Percentiles rank a stretch among this genome's conserved stretches.
Evolutionary conservation across 1,140 invertebrate species (phyloP).

Genomic region (Cylas formicarius): DNA sequence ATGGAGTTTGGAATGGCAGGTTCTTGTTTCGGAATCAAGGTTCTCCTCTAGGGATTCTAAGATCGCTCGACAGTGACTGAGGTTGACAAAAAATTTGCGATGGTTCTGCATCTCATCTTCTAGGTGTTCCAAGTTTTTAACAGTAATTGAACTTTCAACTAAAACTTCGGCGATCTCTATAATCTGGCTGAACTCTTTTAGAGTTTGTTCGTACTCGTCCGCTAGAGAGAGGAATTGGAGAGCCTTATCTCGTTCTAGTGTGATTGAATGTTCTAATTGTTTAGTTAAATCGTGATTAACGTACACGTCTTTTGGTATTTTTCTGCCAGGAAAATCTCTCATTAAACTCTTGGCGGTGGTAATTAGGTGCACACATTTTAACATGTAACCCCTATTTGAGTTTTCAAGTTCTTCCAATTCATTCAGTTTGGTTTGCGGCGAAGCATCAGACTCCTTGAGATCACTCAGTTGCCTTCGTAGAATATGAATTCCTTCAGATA

Average conservation of each 20-base stretch:
- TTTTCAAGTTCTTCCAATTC: conserved; percentile 59
- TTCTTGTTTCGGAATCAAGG: conserved; percentile 68
- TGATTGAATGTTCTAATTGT: conserved; percentile 59
- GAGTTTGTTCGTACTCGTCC: conserved; percentile 79
- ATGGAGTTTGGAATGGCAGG: conserved; percentile 66
- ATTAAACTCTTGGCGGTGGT: conserved; percentile 48
- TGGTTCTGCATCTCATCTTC: conserved; percentile 84
- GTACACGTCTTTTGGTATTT: conserved; percentile 60
- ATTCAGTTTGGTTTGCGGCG: conserved; percentile 55
- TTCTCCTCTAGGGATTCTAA: conserved; percentile 78
- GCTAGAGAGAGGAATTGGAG: conserved; percentile 64
- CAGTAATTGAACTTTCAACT: conserved; percentile 65
- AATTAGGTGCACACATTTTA: conserved; percentile 47
- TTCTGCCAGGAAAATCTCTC: conserved; percentile 55
- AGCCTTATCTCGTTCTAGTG: conserved; percentile 63
- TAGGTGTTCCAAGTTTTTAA: conserved; percentile 64
- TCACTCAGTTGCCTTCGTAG: conserved; percentile 49
- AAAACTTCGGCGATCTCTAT: conserved; percentile 72
- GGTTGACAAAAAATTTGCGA: conserved; percentile 78
- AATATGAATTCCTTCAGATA: conserved; percentile 48
- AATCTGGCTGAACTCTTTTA: conserved; percentile 77
- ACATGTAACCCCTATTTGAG: conserved; percentile 48
- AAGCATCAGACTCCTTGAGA: conserved; percentile 51
- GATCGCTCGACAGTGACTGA: conserved; percentile 76
- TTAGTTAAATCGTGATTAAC: conserved; percentile 56